Base-by-base conservation (phyloP, 2,113 vertebrate species). In the Trichechus manatus region DNA sequence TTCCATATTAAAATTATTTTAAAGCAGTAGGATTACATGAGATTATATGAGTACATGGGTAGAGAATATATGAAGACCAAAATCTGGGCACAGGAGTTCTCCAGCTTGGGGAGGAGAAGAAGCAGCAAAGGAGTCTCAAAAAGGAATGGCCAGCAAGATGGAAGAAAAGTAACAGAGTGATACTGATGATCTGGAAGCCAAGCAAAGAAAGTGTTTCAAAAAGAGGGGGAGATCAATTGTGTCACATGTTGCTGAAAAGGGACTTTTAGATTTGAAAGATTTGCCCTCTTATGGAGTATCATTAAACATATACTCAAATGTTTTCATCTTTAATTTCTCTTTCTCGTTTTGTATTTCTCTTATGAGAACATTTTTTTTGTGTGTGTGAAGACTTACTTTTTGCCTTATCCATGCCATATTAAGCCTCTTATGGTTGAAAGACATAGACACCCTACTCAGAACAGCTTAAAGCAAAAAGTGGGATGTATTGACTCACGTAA, bases 291-390 rank as follows among this genome's bases (percentile, higher is more conserved):
- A 25, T 4, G 80, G 39, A 79, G 22, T 23, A 27, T 82, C 78
- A 72, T n/a, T 94, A 82, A 77, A 50, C 53, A 50, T 23, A 29
- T 56, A 27, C 79, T 80, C 13, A 87, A 1, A 25, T 75, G 61
- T 27, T 75, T 83, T 53, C 1, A 33, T 85, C 17, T 68, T 88
- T 59, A 31, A 93, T 88, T 96, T 89, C 64, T 74, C 3, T 61
- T 96, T 95, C 75, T 77, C 59, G 47, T 63, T 94, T 97, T 94
- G 44, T 36, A 53, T 86, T 89, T 94, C 53, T 87, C 70, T 70
- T 56, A 89, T 5, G 50, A 89, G 27, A 94, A 56, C 6, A 47
- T 44, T 20, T 81, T 63, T 63, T 95, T 70, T 75, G 6, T 74
- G 66, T n/a, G 31, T 68, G 83, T 64, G 59, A 70, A 74, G 36